Evolutionary conservation across 2,888 invertebrate genomes (phyloP), one percentile per base, ranked within the genome.

Genomic region (Cacoxenus indagator): DNA sequence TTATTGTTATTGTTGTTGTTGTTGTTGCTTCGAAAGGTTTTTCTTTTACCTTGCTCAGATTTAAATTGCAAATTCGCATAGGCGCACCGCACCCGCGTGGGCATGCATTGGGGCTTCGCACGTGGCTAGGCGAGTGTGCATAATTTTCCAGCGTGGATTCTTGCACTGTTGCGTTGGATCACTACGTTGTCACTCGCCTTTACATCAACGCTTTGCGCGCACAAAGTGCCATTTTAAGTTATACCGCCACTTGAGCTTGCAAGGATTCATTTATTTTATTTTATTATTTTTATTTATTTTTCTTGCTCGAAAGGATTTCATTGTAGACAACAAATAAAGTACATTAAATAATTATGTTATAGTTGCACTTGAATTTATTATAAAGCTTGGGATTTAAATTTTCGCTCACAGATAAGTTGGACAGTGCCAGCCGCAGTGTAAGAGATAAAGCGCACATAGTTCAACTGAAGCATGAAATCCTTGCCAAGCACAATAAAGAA

Each of bases 211-310:
- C 72, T 73, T 75, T 75, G 75, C 73, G 73, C 76, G 43, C 61
- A 11, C 73, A 77, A 77, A 80, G 79, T 74, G 81, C 77, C 81
- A 77, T 77, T 78, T 82, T 72, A 81, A 82, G 76, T 78, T 80
- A 82, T 78, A 74, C 77, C 78, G 79, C 81, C 77, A 80, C 78
- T 78, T 81, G 78, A 72, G 75, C 72, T 9, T 43, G 55, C 55
- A 54, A 65, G 48, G 57, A 71, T 72, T 67, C 64, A 64, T 72
- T 79, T 69, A 73, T 76, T 74, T 80, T 71, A 22, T 51, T 51
- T 64, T 54, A 29, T 69, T n/a, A n/a, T 37, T 37, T 37, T 37
- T 64, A 65, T 17, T 54, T 24, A 27, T 29, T 43, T 61, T 37
- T 11, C 31, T 57, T 70, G 67, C 59, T 31, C 57, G 24, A 26